Base-by-base conservation (phyloP, 2,888 invertebrate species). In the Drosophila rellima region DNA sequence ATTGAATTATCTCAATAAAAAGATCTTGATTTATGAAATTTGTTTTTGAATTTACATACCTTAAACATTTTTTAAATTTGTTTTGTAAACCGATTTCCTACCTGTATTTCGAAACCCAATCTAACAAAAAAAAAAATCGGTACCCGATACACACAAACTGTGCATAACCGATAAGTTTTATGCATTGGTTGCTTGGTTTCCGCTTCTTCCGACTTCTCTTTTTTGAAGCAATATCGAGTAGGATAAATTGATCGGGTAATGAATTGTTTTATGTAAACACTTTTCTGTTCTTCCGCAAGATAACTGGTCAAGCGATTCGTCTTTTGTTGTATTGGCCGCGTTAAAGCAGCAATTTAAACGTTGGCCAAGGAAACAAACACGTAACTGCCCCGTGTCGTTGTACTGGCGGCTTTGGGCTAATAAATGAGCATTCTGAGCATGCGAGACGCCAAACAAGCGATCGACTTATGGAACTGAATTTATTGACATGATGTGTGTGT, bases 391-490 rank as follows among this genome's bases (percentile, higher is more conserved):
- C n/a, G n/a, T 23, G 23, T 13, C 39, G 35, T 29, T 8, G n/a
- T 31, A 10, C n/a, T 35, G 23, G 44, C 35, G 63, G 47, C 51
- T 76, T 74, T 70, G 52, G 73, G 72, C 78, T 79, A 71, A 78
- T 79, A 75, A 75, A 78, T 68, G 78, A 75, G 75, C 56, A 75
- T 56, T 54, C 44, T 48, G 61, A 55, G 80, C 57, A 62, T 70
- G 66, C 15, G 70, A 74, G 76, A 70, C 70, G 66, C 54, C 67
- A 37, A 65, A 66, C 82, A 82, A 65, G 74, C 68, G 82, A 82
- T 82, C 82, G 82, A 80, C 80, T 82, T 82, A 82, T 77, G 77
- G 68, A 50, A 54, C 67, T 51, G 55, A 80, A 80, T 80, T 80
- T 80, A 80, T 82, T 79, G 80, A 70, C 80, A 76, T 81, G 67